Conservation (phyloP, 2,888 invertebrate genomes). For the Drosophila lacicola region DNA sequence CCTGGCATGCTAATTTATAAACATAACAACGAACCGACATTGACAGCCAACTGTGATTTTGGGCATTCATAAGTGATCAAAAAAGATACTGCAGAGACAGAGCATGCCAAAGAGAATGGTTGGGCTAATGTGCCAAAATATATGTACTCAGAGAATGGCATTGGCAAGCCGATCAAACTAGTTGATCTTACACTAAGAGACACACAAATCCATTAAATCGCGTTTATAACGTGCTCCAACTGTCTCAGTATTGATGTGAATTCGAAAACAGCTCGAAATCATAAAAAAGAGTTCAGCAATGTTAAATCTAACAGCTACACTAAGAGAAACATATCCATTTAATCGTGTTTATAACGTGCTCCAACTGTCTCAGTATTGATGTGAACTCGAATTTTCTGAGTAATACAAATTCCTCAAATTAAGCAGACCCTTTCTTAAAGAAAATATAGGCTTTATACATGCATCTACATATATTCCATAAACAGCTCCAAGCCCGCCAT, state of each 20-base stretch:
- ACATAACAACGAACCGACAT: constrained; percentile 58
- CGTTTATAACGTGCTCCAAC: neutral
- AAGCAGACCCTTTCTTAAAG: no score
- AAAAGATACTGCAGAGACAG: constrained; percentile 19
- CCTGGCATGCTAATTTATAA: constrained; percentile 68
- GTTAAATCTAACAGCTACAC: neutral
- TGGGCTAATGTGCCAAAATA: constrained; percentile 11
- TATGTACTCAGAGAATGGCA: neutral
- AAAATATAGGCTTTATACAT: no score
- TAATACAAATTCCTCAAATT: no score
- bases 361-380: neutral
- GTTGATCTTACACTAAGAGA: neutral
- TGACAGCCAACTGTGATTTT: constrained; percentile 59
- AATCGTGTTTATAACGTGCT: neutral
- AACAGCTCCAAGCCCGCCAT: no score
- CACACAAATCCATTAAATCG: neutral
- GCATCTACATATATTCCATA: no score
- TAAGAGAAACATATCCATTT: neutral
- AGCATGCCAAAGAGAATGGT: constrained; percentile 23
- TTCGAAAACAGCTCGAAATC: neutral
- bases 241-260: neutral
- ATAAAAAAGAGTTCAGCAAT: no score
- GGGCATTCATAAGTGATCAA: constrained; percentile 43
- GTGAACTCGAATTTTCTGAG: neutral
- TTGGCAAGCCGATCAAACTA: neutral